phyloP scores from a whole-genome alignment of 1,140 invertebrate genomes.

The Paraescarpia echinospica region DNA sequence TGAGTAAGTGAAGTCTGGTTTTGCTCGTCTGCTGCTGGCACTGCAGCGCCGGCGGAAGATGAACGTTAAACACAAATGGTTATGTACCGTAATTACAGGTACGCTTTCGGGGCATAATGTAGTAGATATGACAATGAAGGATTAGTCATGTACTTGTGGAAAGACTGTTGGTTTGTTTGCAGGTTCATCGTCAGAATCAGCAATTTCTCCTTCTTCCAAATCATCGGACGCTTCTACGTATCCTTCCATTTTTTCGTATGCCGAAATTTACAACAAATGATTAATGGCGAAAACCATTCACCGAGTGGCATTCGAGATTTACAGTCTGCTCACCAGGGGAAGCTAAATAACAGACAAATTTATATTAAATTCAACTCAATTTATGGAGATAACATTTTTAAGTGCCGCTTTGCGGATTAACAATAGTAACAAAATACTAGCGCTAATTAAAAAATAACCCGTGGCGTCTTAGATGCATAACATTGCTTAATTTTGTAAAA shows the following conservation, averaged over 20 bases:
- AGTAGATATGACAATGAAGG: neutral
- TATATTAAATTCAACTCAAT: too few relatives aligned
- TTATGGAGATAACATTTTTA: too few relatives aligned
- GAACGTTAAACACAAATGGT: neutral
- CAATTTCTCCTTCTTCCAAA: constrained; percentile 1
- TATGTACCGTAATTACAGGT: neutral
- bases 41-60: neutral
- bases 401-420: too few relatives aligned
- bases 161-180: neutral
- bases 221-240: neutral
- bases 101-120: neutral
- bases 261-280: neutral
- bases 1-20: too few relatives aligned
- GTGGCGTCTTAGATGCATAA: too few relatives aligned
- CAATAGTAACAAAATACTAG: too few relatives aligned
- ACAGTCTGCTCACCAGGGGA: neutral
- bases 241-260: neutral
- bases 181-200: neutral
- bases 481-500: too few relatives aligned
- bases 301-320: neutral
- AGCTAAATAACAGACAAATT: too few relatives aligned
- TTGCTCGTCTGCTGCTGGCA: too few relatives aligned
- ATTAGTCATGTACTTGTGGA: neutral
- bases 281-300: neutral
- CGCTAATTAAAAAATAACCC: too few relatives aligned